These are phyloP conservation scores for Erinaceus europaeus DNA, from an alignment of 2,113 vertebrate genomes.

Conservation along the genomic window DNA sequence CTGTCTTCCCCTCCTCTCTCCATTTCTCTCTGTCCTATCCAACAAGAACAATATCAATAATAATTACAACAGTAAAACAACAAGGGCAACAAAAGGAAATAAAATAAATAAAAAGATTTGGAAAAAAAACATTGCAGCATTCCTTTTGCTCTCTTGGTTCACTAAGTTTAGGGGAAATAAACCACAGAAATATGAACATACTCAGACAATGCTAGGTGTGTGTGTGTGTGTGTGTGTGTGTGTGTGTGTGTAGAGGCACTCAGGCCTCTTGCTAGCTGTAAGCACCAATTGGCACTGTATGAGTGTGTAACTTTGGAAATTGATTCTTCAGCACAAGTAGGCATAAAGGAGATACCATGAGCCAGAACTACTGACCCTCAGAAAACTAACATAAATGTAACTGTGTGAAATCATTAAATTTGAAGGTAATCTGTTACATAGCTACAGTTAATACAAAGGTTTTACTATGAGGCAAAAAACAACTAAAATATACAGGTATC, in stretches of 20 bases:
- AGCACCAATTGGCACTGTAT: neutral
- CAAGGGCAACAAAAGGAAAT: no score
- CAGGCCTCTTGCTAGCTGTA: neutral
- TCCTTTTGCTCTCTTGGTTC: neutral
- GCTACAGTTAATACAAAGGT: neutral
- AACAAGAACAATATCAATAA: no score
- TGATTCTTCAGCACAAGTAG: no score
- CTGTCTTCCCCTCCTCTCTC: no score
- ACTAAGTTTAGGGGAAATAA: neutral
- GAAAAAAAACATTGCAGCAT: neutral
- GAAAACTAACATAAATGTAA: neutral
- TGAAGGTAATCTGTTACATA: neutral
- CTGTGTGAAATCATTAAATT: neutral
- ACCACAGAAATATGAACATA: neutral
- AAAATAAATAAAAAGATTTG: no score
- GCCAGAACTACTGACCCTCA: neutral
- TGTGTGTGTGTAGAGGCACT: neutral
- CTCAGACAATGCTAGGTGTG: neutral
- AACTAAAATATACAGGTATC: neutral
- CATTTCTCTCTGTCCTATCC: no score
- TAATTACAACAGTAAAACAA: no score
- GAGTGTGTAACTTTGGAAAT: neutral
- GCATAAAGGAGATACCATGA: neutral
- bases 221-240: no score
- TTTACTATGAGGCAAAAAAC: neutral